Conservation (phyloP, 2,797 vertebrate species). For the Pipistrellus pipistrellus region DNA sequence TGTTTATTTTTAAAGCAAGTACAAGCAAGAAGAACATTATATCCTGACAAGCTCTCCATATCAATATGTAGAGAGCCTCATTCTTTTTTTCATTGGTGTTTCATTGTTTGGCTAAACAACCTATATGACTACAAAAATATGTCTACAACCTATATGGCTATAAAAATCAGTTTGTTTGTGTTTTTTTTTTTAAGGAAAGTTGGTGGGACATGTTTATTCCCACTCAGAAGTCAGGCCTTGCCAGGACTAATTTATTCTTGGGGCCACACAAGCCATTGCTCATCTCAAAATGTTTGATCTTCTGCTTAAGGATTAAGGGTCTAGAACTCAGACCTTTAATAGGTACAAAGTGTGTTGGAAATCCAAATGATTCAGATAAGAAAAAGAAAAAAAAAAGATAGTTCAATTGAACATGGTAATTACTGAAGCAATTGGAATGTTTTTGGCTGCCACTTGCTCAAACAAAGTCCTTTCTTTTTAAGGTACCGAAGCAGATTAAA, state of each 20-base stretch:
- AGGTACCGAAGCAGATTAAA: slow-evolving; percentile 95
- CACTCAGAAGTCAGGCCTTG: not conserved
- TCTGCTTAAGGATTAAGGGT: not conserved
- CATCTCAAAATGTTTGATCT: not conserved
- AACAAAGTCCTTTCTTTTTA: slow-evolving; percentile 20
- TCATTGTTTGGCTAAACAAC: not conserved
- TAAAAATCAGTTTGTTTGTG: not conserved
- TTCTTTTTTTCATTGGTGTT: not conserved
- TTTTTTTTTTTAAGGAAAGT: not conserved
- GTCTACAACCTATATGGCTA: not conserved
- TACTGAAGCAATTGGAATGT: not conserved
- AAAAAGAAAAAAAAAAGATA: not conserved
- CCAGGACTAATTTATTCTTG: not conserved
- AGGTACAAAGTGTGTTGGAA: not conserved
- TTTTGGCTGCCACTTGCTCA: slow-evolving; percentile 16
- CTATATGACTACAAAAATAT: not conserved
- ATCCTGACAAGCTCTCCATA: not conserved
- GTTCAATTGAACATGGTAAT: not conserved
- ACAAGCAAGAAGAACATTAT: not conserved
- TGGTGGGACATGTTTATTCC: not conserved
- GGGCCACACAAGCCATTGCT: not conserved
- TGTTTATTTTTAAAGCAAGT: not conserved
- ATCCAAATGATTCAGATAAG: not conserved
- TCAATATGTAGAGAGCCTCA: too few species aligned
- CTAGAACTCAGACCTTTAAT: not conserved